A percentile compares a stretch with the other conserved stretches of the same genome.
Evolutionary conservation across 2,113 vertebrate species (phyloP).

Genomic region (Okapia johnstoni): DNA sequence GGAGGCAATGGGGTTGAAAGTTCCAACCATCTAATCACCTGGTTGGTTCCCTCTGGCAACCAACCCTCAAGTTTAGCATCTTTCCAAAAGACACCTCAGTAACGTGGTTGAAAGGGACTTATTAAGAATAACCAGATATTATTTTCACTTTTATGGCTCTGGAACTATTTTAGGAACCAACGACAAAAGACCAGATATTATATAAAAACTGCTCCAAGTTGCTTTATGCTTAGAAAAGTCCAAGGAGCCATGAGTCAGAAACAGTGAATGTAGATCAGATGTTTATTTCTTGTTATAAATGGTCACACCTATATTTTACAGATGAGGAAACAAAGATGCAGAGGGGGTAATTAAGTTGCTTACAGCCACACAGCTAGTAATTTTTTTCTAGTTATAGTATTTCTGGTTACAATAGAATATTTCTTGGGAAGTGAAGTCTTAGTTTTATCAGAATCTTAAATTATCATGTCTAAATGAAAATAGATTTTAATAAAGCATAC

Average conservation of each 20-base stretch:
- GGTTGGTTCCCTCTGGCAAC: not conserved
- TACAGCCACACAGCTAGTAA: not conserved
- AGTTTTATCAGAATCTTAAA: not conserved
- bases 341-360: not conserved
- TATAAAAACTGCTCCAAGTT: not conserved
- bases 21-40: not conserved
- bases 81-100: not conserved
- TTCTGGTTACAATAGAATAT: not conserved
- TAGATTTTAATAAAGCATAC: not conserved
- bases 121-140: not conserved
- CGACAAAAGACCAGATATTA: not conserved
- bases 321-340: not conserved
- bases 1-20: not conserved
- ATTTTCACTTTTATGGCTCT: not conserved
- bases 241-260: not conserved
- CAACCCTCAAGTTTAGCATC: not conserved
- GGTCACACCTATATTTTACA: not conserved
- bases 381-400: not conserved
- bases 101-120: not conserved
- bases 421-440: not conserved
- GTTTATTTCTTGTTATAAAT: not conserved
- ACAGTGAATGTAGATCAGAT: not conserved
- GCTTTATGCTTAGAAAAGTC: not conserved
- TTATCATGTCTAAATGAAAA: not conserved
- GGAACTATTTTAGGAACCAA: not conserved